Evolutionary conservation across 2,797 vertebrate genomes (phyloP).

Genomic region (Pseudomugil tenellus): DNA sequence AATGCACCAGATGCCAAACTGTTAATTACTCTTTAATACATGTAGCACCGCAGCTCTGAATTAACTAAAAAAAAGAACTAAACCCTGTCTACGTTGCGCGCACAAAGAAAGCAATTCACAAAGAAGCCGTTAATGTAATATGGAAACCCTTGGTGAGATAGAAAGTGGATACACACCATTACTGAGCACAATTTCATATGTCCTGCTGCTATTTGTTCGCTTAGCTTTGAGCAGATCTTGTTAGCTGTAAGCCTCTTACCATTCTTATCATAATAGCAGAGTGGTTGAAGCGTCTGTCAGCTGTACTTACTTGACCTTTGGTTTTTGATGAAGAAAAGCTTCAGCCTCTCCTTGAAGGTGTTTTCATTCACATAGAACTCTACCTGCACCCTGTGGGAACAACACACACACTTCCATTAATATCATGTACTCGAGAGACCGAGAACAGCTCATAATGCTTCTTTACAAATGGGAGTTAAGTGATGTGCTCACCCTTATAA

Average conservation of each 20-base stretch:
- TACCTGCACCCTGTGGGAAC: constrained; percentile 84
- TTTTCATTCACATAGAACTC: constrained; percentile 90
- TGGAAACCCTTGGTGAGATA: constrained; percentile 23
- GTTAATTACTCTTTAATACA: no score
- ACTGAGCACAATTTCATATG: constrained; percentile 21
- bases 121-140: constrained; percentile 37
- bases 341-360: constrained; percentile 89
- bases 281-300: neutral
- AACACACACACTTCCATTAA: neutral
- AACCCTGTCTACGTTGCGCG: neutral
- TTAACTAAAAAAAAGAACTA: constrained; percentile 34
- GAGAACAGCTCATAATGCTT: neutral
- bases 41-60: constrained; percentile 15
- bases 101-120: constrained; percentile 20
- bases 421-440: neutral
- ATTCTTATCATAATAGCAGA: constrained; percentile 10
- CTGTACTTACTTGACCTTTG: constrained; percentile 89
- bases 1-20: constrained; percentile 20
- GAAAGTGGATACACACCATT: constrained; percentile 46
- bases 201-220: constrained; percentile 32
- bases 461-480: neutral
- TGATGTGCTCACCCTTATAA: neutral
- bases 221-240: constrained; percentile 6
- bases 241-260: neutral
- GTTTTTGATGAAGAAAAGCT: constrained; percentile 91